Evolutionary conservation across 2,888 invertebrate genomes (phyloP).

Genomic region (Phyllotreta striolata): DNA sequence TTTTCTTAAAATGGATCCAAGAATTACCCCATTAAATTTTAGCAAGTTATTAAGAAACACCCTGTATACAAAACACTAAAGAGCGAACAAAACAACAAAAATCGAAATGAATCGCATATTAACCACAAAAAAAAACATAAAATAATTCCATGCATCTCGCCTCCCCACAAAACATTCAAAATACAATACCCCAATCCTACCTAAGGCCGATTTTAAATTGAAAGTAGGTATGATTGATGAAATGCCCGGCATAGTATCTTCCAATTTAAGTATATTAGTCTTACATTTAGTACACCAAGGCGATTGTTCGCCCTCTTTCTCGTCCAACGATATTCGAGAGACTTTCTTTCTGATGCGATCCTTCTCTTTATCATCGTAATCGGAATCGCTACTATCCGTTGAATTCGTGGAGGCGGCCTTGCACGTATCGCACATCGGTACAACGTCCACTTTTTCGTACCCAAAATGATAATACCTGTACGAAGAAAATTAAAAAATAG

Average conservation of each 20-base stretch:
- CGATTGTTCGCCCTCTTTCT: slow-evolving; percentile 44
- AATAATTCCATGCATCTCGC: not conserved
- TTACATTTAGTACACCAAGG: slow-evolving; percentile 66
- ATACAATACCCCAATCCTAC: slow-evolving; percentile 26
- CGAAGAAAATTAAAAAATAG: too few relatives aligned
- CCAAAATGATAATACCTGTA: slow-evolving; percentile 77
- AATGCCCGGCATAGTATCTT: slow-evolving; percentile 63
- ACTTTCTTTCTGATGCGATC: slow-evolving; percentile 54
- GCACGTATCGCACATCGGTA: slow-evolving; percentile 47
- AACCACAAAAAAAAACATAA: not conserved
- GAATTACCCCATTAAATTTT: too few relatives aligned
- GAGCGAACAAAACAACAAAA: too few relatives aligned
- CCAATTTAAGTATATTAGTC: slow-evolving; percentile 60
- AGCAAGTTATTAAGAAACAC: too few relatives aligned
- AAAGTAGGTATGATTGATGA: slow-evolving; percentile 61
- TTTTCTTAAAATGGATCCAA: too few relatives aligned
- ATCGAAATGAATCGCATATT: too few relatives aligned
- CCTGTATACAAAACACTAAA: too few relatives aligned
- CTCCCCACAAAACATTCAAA: not conserved
- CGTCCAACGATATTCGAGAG: slow-evolving; percentile 57
- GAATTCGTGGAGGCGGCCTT: slow-evolving; percentile 31
- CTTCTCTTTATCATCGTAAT: slow-evolving; percentile 42
- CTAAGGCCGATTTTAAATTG: slow-evolving; percentile 38
- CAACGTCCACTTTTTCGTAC: slow-evolving; percentile 67
- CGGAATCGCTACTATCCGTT: slow-evolving; percentile 35